These are phyloP conservation scores for Apoda limacodes DNA, from an alignment of 2,888 invertebrate species.

Conservation along the genomic window DNA sequence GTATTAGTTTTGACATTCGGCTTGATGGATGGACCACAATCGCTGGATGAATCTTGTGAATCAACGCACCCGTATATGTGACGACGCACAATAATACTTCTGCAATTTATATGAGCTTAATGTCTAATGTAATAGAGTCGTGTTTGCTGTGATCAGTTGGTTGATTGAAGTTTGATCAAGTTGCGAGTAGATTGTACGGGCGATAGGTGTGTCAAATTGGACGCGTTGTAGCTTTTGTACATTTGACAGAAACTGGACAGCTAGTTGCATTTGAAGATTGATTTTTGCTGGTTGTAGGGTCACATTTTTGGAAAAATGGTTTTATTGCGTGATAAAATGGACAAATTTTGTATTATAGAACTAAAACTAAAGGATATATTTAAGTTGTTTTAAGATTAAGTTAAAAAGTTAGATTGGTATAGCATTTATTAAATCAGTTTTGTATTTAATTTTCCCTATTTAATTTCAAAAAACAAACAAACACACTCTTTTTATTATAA, in stretches of 20 bases:
- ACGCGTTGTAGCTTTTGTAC: constrained; percentile 38
- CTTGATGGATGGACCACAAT: constrained; percentile 67
- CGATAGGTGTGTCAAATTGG: constrained; percentile 57
- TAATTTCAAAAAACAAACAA: no score
- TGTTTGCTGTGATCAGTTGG: constrained; percentile 18
- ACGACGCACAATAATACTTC: constrained; percentile 22
- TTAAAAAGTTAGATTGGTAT: no score
- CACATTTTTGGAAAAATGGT: not conserved
- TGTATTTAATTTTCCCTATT: no score
- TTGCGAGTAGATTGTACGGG: constrained; percentile 34
- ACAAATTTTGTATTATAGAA: no score
- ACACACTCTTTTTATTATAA: no score
- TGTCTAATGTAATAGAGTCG: constrained; percentile 18
- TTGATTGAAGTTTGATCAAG: constrained; percentile 15
- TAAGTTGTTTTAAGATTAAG: no score
- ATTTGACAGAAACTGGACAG: constrained; percentile 47
- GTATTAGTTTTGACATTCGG: constrained; percentile 69
- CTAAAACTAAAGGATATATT: no score
- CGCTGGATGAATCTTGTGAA: constrained; percentile 56
- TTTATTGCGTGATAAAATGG: no score
- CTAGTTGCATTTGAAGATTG: constrained; percentile 44
- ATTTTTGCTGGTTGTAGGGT: constrained; percentile 26
- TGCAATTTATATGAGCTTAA: constrained; percentile 19
- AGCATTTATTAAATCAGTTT: no score
- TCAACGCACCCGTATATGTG: constrained; percentile 53